Evolutionary conservation across 1,140 invertebrate genomes (phyloP), one percentile per base, ranked within the genome.

Genomic region (Drosophila watanabei): DNA sequence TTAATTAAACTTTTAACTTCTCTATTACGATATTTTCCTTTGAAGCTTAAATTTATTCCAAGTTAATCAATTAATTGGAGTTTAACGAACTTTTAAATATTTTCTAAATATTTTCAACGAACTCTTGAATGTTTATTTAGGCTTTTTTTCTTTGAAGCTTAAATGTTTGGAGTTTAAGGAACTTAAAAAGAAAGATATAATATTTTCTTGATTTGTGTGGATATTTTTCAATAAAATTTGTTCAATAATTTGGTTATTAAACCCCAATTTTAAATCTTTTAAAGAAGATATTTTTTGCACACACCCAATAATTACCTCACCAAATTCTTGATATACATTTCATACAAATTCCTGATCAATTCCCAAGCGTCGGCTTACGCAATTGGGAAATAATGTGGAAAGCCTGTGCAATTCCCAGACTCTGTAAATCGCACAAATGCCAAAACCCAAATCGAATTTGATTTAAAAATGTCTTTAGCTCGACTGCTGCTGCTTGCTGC

Each of bases 391-490:
- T 37, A 18, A 61, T 51, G 61, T 73, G 68, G 10, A 73, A 18
- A 61, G 35, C 35, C 62, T 24, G 51, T 35, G 28, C 33, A 37
- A 69, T 84, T 84, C 71, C 77, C 82, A 84, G 72, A 61, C 65
- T 75, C 80, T 13, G 70, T 68, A 66, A 77, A 65, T 72, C 46
- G 48, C 24, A 57, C n/a, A n/a, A n/a, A 79, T 75, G 75, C 56
- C 70, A 61, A 71, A 68, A 71, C 64, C 61, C 79, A 86, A 88
- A 84, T 87, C 77, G 80, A 87, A 81, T 84, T 87, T 84, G 80
- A 88, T 84, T 86, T 78, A 79, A 81, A 84, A 72, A 64, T 86
- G 61, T 82, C 70, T 78, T 57, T 75, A 75, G 57, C 79, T 41
- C 16, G 35, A 20, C 54, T 56, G 51, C 49, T 62, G 79, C 68